Evolutionary conservation across 2,113 vertebrate species (phyloP).

Genomic region (Heteronetta atricapilla): DNA sequence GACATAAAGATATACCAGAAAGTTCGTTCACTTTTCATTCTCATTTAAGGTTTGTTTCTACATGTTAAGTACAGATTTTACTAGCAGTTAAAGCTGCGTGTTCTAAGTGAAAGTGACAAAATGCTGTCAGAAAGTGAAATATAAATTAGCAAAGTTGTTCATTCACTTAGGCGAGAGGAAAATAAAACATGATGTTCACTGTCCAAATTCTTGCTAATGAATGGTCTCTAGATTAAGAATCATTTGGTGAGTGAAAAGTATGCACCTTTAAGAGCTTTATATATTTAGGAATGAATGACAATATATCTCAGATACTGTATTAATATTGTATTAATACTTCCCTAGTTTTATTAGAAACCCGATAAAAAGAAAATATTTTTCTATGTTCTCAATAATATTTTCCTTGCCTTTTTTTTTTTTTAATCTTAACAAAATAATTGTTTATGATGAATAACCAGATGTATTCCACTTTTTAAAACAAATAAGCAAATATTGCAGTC

Average conservation of each 20-base stretch:
- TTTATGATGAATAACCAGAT: neutral
- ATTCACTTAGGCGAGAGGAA: neutral
- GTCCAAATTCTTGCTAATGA: neutral
- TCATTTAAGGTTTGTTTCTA: neutral
- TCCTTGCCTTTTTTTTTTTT: neutral
- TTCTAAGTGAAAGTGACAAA: neutral
- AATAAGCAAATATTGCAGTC: neutral
- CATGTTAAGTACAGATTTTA: neutral
- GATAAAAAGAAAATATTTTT: neutral
- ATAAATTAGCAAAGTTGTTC: neutral
- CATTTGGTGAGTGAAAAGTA: neutral
- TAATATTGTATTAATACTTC: neutral
- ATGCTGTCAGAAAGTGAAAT: neutral
- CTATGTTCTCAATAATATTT: neutral
- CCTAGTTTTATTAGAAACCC: neutral
- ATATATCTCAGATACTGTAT: neutral
- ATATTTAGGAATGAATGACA: neutral
- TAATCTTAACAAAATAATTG: neutral
- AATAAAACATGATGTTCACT: neutral
- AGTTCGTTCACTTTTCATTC: neutral
- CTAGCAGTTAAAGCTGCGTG: neutral
- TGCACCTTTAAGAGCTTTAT: neutral
- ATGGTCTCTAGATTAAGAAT: neutral
- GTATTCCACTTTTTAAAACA: neutral
- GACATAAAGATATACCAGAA: neutral